A percentile compares a stretch with the other conserved stretches of the same genome.
Conservation (phyloP, 2,797 vertebrate species). For the Girardinus metallicus region DNA sequence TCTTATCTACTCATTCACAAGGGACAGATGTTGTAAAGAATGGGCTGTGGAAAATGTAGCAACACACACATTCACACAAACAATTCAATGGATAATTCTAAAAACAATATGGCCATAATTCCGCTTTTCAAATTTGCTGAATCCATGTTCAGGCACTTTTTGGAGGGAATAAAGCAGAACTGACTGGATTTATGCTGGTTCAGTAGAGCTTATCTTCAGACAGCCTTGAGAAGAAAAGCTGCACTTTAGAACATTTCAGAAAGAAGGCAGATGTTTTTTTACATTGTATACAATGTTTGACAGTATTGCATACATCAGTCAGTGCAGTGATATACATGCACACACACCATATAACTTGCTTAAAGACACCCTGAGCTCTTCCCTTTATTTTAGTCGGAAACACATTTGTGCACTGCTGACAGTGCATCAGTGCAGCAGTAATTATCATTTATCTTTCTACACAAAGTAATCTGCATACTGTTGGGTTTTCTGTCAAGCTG, state of each 20-base stretch:
- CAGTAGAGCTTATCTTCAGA: conserved; percentile 65
- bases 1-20: conserved; percentile 27
- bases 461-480: conserved; percentile 59
- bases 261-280: conserved; percentile 49
- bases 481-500: conserved; percentile 38
- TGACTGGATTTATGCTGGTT: conserved; percentile 37
- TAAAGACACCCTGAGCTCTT: background rate
- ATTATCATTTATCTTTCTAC: conserved; percentile 56
- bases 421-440: conserved; percentile 31
- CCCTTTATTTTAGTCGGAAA: conserved; percentile 7
- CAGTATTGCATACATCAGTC: conserved; percentile 22
- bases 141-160: conserved; percentile 26
- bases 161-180: conserved; percentile 21
- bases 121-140: conserved; percentile 18
- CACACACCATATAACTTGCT: background rate
- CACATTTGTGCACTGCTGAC: conserved; percentile 23
- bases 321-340: conserved; percentile 12
- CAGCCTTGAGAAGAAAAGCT: conserved; percentile 54
- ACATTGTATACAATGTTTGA: conserved; percentile 45
- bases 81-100: conserved; percentile 17
- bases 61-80: conserved; percentile 4
- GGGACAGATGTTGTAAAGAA: conserved; percentile 20
- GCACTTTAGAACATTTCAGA: conserved; percentile 44
- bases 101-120: conserved; percentile 35
- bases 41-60: conserved; percentile 11